Conservation (phyloP, 2,888 invertebrate species). For the Hypomecis punctinalis region DNA sequence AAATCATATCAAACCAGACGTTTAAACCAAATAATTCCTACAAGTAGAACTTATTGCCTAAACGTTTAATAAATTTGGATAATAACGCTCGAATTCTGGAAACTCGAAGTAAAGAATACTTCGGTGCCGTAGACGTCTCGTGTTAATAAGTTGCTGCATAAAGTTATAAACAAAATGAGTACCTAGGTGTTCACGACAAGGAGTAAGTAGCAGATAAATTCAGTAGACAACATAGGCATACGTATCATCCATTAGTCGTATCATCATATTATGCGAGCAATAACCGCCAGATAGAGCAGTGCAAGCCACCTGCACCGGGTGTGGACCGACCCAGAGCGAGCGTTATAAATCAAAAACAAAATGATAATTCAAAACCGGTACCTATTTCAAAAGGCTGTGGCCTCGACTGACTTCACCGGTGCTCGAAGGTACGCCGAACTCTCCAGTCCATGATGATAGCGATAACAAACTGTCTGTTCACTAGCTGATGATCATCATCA, state of each 20-base stretch:
- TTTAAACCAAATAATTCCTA: no score
- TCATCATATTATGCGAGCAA: constrained; percentile 7
- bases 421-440: constrained; percentile 66
- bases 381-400: constrained; percentile 80
- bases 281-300: constrained; percentile 42
- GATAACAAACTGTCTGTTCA: constrained; percentile 50
- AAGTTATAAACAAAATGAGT: background rate
- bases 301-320: constrained; percentile 63
- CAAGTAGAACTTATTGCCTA: no score
- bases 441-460: constrained; percentile 73
- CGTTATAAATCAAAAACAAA: constrained; percentile 82
- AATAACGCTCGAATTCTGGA: no score
- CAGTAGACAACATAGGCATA: constrained; percentile 8
- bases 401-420: constrained; percentile 77
- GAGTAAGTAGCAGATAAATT: constrained; percentile 17
- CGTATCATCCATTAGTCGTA: constrained; percentile 7
- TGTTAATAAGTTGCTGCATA: constrained; percentile 3
- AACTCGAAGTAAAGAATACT: no score
- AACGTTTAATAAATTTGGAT: no score
- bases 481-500: constrained; percentile 56
- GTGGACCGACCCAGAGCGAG: constrained; percentile 52
- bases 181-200: background rate
- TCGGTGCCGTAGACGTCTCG: background rate
- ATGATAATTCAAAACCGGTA: constrained; percentile 84
- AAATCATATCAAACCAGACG: background rate